Evolutionary conservation across 2,113 vertebrate genomes (phyloP), one percentile per base, ranked within the genome.

Genomic region (Apeltes quadracus): DNA sequence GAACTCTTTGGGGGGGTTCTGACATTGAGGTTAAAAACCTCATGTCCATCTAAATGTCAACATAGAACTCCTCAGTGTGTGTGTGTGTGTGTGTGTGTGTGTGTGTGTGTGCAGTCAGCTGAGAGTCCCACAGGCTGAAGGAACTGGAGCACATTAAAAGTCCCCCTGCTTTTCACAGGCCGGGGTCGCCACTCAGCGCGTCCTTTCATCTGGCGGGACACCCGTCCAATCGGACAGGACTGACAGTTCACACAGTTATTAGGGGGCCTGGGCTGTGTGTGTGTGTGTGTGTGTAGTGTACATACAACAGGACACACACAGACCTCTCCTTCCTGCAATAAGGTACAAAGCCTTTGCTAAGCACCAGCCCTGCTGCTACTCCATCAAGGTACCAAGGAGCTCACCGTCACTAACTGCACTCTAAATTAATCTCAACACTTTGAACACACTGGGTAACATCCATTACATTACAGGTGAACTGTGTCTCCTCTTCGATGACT

Each of bases 141-240:
- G 86, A 90, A 86, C n/a, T 87, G 83, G 87, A 86, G 82, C 84
- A 86, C 79, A 89, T 90, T 89, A 86, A 82, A 82, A 86, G 82
- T 85, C 75, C 56, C 69, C 57, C 69, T 63, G 73, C 20, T 25
- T 74, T 79, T 76, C 83, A 76, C 81, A 82, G 61, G 54, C 61
- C 23, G 0, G 15, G 67, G 63, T 61, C 66, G 68, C 44, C 63
- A 32, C 77, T 83, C 34, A 66, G 63, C 5, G 5, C 22, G 5
- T 66, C 64, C 74, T 84, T 87, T 90, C 78, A 90, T 89, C 83
- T 85, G 69, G 38, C 22, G 10, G 71, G 5, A 34, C 66, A 10
- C 44, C 29, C 53, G 8, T n/a, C 56, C 58, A 2, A 29, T 58
- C 0, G 5, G 64, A 29, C 11, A 20, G 50, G 32, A 38, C 55